Conservation (phyloP, 2,113 vertebrate genomes). For the Crotophaga sulcirostris region DNA sequence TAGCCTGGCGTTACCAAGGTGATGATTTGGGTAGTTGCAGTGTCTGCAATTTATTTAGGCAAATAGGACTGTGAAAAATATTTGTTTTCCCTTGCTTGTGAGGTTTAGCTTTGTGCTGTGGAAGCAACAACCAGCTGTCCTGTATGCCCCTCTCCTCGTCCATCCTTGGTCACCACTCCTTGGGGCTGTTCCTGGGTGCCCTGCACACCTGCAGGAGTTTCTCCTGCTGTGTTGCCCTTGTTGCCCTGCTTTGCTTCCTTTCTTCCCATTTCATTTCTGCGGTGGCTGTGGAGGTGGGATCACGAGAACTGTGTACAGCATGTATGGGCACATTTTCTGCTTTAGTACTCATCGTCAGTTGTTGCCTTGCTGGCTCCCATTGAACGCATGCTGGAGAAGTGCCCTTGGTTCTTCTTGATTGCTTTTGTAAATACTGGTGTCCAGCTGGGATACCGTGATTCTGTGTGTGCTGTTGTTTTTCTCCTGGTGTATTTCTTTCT, state of each 20-base stretch:
- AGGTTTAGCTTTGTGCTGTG: not conserved
- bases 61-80: not conserved
- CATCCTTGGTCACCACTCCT: not conserved
- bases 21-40: not conserved
- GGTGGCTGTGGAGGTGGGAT: fast-evolving
- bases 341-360: fast-evolving
- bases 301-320: not conserved
- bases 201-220: fast-evolving
- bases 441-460: not conserved
- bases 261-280: not conserved
- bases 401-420: not conserved
- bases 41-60: not conserved
- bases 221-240: not conserved
- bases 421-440: not conserved
- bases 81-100: not conserved
- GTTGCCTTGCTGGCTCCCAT: not conserved
- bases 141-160: not conserved
- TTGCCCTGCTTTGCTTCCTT: not conserved
- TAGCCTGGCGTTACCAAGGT: not conserved
- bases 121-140: not conserved
- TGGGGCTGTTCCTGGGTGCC: fast-evolving
- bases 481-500: fast-evolving
- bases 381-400: not conserved
- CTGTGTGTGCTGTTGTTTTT: fast-evolving
- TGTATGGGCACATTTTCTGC: not conserved